These are phyloP conservation scores for Brachypalpus laphriformis DNA, from an alignment of 2,888 invertebrate species.

Conservation along the genomic window DNA sequence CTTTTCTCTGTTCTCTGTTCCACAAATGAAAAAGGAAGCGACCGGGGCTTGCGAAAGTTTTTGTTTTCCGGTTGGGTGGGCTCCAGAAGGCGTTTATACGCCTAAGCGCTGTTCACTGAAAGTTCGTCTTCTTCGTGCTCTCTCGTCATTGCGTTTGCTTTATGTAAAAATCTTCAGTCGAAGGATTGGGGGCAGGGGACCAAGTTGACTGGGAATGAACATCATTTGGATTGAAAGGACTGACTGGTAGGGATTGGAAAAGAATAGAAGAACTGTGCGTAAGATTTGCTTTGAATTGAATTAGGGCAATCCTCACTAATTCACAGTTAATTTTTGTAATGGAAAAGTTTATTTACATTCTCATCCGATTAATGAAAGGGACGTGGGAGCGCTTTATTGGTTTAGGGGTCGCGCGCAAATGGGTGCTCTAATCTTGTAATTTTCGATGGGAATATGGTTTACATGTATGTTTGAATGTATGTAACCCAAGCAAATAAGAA, in stretches of 20 bases:
- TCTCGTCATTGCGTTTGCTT: constrained; percentile 1
- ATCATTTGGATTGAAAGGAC: constrained; percentile 60
- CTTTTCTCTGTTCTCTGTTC: constrained; percentile 16
- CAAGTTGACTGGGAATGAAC: constrained; percentile 51
- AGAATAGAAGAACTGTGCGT: constrained; percentile 51
- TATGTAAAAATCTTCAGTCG: constrained; percentile 45
- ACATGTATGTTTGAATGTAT: not conserved
- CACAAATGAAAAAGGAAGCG: constrained; percentile 34
- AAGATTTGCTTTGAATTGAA: constrained; percentile 68
- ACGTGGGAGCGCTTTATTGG: constrained; percentile 13
- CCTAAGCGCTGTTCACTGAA: constrained; percentile 40
- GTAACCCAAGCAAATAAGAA: not conserved
- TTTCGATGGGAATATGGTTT: not conserved
- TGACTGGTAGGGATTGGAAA: constrained; percentile 32
- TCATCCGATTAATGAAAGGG: constrained; percentile 50
- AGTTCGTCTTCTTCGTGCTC: constrained; percentile 12
- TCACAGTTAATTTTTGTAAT: constrained; percentile 81
- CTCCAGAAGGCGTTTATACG: constrained; percentile 39
- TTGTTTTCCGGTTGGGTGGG: constrained; percentile 58
- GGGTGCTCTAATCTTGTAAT: constrained; percentile 6
- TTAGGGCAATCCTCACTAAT: constrained; percentile 77
- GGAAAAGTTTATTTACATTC: constrained; percentile 79
- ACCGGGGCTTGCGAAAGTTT: constrained; percentile 47
- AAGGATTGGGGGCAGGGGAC: not conserved
- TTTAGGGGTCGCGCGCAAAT: constrained; percentile 5